phyloP scores from a whole-genome alignment of 2,113 vertebrate genomes.

The Tamias sibiricus region DNA sequence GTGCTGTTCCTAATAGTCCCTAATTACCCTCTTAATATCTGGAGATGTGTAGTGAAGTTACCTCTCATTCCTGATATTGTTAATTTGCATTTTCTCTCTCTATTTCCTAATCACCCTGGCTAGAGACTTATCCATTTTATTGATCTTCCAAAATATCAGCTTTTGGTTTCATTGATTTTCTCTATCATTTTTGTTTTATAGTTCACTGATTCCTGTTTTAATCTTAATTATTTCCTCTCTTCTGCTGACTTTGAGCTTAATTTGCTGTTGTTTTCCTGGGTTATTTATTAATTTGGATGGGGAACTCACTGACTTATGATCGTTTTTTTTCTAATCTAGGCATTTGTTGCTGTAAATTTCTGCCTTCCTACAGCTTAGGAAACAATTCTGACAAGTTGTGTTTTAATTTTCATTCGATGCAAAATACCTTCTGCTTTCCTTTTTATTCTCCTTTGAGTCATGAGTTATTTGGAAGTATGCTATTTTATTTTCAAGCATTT shows the following conservation, averaged over 20 bases:
- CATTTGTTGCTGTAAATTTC: background rate
- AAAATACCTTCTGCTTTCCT: background rate
- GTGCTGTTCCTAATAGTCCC: background rate
- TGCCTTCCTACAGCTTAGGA: background rate
- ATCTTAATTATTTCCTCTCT: slow-evolving; percentile 34
- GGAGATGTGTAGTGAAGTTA: rapidly evolving
- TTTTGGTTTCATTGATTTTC: background rate
- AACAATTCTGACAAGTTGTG: background rate
- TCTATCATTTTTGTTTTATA: background rate
- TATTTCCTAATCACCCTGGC: background rate
- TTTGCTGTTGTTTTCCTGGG: background rate
- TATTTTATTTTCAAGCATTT: background rate
- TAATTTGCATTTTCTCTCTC: background rate
- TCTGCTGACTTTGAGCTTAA: background rate
- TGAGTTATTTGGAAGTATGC: background rate
- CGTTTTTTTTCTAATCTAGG: background rate
- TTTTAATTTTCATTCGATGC: background rate
- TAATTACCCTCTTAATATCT: background rate
- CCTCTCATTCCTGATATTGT: background rate
- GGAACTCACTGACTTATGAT: background rate
- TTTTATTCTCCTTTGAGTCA: background rate
- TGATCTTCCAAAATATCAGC: background rate
- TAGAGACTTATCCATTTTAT: background rate
- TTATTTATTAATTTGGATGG: slow-evolving; percentile 44
- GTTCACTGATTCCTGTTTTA: slow-evolving; percentile 12